These are phyloP conservation scores for Pomacea maculata DNA, from an alignment of 1,140 invertebrate genomes.

Conservation along the genomic window DNA sequence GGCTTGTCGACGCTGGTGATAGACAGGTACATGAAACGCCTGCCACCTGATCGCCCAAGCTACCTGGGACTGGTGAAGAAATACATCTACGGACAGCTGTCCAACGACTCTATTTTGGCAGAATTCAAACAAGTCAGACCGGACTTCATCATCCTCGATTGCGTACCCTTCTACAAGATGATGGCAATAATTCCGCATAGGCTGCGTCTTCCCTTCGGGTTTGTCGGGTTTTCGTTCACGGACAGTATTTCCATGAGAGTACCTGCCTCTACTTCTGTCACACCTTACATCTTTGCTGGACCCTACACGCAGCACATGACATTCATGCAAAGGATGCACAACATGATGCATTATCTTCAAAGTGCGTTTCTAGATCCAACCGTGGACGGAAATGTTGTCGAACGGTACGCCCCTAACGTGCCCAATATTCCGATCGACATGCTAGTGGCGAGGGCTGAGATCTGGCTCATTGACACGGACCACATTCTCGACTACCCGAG, in stretches of 20 bases:
- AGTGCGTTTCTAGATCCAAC: no score
- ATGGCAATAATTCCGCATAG: constrained; percentile 22
- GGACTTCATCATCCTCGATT: constrained; percentile 27
- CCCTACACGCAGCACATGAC: constrained; percentile 7
- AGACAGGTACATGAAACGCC: background rate
- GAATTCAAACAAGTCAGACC: background rate
- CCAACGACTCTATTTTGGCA: background rate
- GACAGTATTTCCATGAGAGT: background rate
- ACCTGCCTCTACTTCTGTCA: constrained; percentile 11
- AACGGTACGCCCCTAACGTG: no score
- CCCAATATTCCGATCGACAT: no score
- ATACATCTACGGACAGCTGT: background rate
- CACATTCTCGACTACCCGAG: constrained; percentile 32
- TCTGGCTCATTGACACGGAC: constrained; percentile 34
- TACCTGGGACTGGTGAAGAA: background rate
- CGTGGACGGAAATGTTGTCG: no score
- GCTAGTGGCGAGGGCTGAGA: constrained; percentile 2
- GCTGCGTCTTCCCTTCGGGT: constrained; percentile 19
- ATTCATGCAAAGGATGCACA: constrained; percentile 12
- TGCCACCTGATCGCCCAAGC: background rate
- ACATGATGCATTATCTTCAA: background rate
- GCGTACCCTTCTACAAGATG: background rate
- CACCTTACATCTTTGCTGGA: background rate
- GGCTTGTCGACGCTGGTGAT: background rate
- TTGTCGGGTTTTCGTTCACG: constrained; percentile 2